A percentile compares a stretch with the other conserved stretches of the same genome.
These are phyloP conservation scores for Eurypyga helias DNA, from an alignment of 2,113 vertebrate species.

Conservation along the genomic window DNA sequence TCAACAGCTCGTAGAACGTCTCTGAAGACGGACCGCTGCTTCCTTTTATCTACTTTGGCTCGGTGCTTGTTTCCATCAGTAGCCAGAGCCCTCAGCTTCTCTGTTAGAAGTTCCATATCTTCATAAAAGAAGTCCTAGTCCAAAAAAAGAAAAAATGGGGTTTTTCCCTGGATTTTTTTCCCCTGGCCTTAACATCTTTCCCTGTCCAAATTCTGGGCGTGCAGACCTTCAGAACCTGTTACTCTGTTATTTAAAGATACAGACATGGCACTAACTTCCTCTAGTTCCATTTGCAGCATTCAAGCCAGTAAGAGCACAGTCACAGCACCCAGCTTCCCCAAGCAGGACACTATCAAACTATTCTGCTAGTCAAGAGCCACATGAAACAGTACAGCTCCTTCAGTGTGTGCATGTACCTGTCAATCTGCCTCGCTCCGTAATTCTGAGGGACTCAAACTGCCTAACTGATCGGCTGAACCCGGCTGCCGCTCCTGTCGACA, in stretches of 20 bases:
- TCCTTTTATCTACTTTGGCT: slow-evolving; percentile 95
- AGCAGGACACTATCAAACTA: background rate
- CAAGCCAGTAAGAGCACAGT: background rate
- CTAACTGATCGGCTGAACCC: background rate
- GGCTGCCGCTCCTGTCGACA: background rate
- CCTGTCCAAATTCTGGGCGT: background rate
- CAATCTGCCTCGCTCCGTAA: background rate
- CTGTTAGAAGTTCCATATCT: slow-evolving; percentile 87
- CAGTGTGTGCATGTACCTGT: background rate
- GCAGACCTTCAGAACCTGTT: background rate
- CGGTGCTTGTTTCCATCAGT: slow-evolving; percentile 97
- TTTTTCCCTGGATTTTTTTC: too few relatives aligned
- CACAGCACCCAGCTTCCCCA: background rate
- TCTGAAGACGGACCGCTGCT: slow-evolving; percentile 95
- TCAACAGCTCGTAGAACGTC: slow-evolving; percentile 93
- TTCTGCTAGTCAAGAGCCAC: background rate
- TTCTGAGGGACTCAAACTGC: background rate
- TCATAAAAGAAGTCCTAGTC: slow-evolving; percentile 91
- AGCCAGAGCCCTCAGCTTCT: slow-evolving; percentile 87
- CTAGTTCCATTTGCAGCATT: background rate
- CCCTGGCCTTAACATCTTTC: background rate
- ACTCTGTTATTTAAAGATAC: background rate
- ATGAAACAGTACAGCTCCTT: background rate
- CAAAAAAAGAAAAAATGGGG: too few relatives aligned
- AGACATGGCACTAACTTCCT: background rate